Percentiles rank a stretch among this genome's conserved stretches.
Conservation (phyloP, 1,140 invertebrate species). For the Drosophila sp. region DNA sequence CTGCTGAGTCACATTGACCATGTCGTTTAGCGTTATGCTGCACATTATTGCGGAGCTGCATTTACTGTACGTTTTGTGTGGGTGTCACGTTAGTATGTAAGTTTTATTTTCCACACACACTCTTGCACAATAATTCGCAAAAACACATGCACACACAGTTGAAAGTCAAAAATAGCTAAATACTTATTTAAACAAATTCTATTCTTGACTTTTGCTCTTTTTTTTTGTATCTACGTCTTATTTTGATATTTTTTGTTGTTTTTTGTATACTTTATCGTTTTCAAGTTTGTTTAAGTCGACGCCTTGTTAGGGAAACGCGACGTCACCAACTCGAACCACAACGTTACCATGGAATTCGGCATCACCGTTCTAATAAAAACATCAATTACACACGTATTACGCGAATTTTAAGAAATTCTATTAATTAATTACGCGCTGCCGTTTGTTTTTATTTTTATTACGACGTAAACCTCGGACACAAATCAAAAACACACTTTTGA, state of each 20-base stretch:
- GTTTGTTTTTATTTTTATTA: slow-evolving; percentile 43
- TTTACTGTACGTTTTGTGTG: slow-evolving; percentile 71
- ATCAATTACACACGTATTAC: slow-evolving; percentile 19
- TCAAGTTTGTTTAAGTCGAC: slow-evolving; percentile 64
- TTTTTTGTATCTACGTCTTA: slow-evolving; percentile 27
- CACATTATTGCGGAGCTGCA: slow-evolving; percentile 79
- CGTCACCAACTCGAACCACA: slow-evolving; percentile 41
- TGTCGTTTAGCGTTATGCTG: slow-evolving; percentile 70
- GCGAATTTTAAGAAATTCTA: slow-evolving; percentile 30
- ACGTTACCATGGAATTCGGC: slow-evolving; percentile 30
- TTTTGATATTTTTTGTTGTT: slow-evolving; percentile 28
- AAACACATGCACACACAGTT: slow-evolving; percentile 14
- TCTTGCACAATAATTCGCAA: slow-evolving; percentile 2
- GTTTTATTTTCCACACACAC: slow-evolving; percentile 43
- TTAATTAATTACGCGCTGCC: slow-evolving; percentile 51
- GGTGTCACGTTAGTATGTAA: slow-evolving; percentile 38
- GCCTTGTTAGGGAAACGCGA: slow-evolving; percentile 42
- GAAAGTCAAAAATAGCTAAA: slow-evolving; percentile 40
- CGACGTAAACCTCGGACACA: slow-evolving; percentile 49
- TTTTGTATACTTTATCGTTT: slow-evolving; percentile 46
- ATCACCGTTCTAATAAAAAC: slow-evolving; percentile 9
- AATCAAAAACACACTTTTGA: slow-evolving; percentile 41
- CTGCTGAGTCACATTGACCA: slow-evolving; percentile 77
- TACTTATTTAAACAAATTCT: slow-evolving; percentile 46
- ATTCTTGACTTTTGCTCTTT: slow-evolving; percentile 24